Evolutionary conservation across 2,888 invertebrate genomes (phyloP), one percentile per base, ranked within the genome.

Genomic region (Schizotus pectinicornis): DNA sequence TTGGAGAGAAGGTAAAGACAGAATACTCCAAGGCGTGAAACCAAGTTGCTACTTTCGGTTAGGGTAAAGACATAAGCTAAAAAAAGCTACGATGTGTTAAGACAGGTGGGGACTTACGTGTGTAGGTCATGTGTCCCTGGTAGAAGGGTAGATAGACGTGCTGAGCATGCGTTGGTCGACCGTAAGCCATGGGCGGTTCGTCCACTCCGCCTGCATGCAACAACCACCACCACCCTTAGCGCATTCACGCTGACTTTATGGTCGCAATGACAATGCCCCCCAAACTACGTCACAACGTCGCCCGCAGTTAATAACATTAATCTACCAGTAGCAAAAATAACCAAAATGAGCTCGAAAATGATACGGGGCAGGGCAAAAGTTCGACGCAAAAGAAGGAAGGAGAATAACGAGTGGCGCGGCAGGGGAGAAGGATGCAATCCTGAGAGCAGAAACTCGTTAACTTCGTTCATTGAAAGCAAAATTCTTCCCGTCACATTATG

Each of bases 111-210:
- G 59, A 90, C 90, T 91, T 90, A 91, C 91, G 86, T 83, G 87
- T 87, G 78, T 88, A 86, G 80, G 86, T 86, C 84, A 87, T 87
- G 82, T 89, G 88, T 81, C 90, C 90, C 82, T 90, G 90, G 86
- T 89, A 90, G 86, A 88, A 91, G 79, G 91, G 90, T 81, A 90
- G 87, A 83, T 90, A 90, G 82, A 90, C 86, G 83, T 90, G 90
- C 82, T 88, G 89, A 80, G 89, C 88, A 83, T 88, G 87, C 81
- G 87, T 83, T 77, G 88, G 88, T 82, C 87, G 86, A 80, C 89
- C 89, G 80, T 79, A 80, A 73, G 77, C 78, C 75, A 80, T 75
- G 61, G 77, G 76, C 65, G 77, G 77, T 70, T 78, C 79, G 75
- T 80, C 80, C 76, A 77, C 75, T 72, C 75, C 76, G 77, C 79